Evolutionary conservation across 2,888 invertebrate species (phyloP), one percentile per base, ranked within the genome.

Genomic region (Hydropsyche betteni): DNA sequence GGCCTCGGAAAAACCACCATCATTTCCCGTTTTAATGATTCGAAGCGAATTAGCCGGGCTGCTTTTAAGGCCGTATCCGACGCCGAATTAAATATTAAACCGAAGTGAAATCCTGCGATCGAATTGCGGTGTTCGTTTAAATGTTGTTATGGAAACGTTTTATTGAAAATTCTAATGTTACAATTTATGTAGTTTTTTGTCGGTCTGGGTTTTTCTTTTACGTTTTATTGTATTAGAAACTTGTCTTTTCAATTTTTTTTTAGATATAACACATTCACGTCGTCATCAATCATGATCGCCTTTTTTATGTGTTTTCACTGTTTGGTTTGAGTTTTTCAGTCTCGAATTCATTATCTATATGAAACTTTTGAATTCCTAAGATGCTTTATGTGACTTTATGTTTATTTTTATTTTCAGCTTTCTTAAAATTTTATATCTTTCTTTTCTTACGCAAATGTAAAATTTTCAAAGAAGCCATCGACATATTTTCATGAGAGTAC

Each of bases 211-310:
- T 12, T 64, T 64, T 34, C 36, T 36, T 64, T 64, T 64, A 34
- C 5, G 5, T 53, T 6, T 10, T 4, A n/a, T 16, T 44, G 44
- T 44, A 44, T 55, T 4, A 64, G 7, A 36, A 5, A n/a, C 55
- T 55, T 4, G 2, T 8, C 14, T 61, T 33, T 64, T 64, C 34
- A 7, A 12, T 7, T n/a, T 36, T 36, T n/a, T 64, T 36, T 36
- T 36, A n/a, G 34, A 34, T 64, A 64, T 36, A 64, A 64, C 36
- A 64, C 14, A 64, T n/a, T 64, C 64, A 64, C 64, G 36, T 64
- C 12, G 64, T 36, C 64, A 64, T 64, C 64, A 64, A 64, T 64
- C 64, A 64, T 64, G 64, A 34, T 64, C 64, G 33, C 8, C 64
- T 64, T 34, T 7, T 10, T 64, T 64, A 34, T 34, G 5, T 64